phyloP scores from a whole-genome alignment of 2,888 invertebrate genomes.

The Bugula neritina region DNA sequence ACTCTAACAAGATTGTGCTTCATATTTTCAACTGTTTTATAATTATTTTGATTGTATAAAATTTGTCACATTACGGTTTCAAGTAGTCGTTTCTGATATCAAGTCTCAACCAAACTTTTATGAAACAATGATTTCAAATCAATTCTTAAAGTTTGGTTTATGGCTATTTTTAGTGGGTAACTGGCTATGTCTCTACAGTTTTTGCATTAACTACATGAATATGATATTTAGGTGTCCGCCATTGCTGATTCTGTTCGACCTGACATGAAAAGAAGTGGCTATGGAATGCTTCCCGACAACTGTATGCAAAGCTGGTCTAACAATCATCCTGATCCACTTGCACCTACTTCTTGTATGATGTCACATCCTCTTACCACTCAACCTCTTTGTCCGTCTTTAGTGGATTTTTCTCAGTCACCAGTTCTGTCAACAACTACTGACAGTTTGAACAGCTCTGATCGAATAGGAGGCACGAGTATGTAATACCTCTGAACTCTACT shows the following conservation, averaged over 20 bases:
- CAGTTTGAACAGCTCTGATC: slow-evolving; percentile 5
- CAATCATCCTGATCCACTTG: neutral
- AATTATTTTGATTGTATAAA: too few species aligned
- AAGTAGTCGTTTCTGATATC: too few species aligned
- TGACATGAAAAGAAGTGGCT: neutral
- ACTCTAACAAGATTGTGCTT: too few species aligned
- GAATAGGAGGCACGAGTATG: neutral
- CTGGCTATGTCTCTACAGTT: too few species aligned
- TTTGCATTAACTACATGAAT: neutral
- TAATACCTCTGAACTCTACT: too few species aligned
- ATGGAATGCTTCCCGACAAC: neutral
- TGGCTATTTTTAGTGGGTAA: too few species aligned
- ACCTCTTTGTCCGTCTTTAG: neutral
- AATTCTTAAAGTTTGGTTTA: too few species aligned
- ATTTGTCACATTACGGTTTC: too few species aligned
- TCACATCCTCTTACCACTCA: neutral
- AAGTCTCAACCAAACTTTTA: too few species aligned
- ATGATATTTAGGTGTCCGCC: slow-evolving; percentile 18
- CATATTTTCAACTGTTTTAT: too few species aligned
- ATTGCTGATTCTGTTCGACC: neutral
- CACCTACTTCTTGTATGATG: slow-evolving; percentile 18
- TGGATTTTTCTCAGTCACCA: slow-evolving; percentile 9
- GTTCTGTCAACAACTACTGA: slow-evolving; percentile 12
- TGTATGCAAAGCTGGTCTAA: neutral
- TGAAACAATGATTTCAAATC: too few species aligned